Conservation (phyloP, 1,140 invertebrate species). For the Coptotermes formosanus region DNA sequence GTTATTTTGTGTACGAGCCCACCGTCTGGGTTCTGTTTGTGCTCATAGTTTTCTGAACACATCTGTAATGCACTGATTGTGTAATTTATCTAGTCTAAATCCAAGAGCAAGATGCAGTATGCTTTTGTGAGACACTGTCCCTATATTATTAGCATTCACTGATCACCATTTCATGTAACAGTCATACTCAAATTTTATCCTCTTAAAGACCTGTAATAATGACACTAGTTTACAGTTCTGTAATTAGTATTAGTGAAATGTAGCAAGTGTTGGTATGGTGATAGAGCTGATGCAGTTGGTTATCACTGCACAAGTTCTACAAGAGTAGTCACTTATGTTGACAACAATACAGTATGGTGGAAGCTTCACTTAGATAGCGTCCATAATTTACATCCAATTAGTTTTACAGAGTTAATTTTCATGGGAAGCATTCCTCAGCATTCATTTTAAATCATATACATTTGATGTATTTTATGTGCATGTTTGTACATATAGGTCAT, state of each 20-base stretch:
- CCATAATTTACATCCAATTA: not conserved
- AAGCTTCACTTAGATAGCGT: not conserved
- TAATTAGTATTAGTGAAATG: not conserved
- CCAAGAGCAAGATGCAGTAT: not conserved
- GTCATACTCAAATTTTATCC: not conserved
- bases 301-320: not conserved
- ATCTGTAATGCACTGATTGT: not conserved
- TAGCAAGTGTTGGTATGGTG: not conserved
- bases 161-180: not conserved
- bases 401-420: not conserved
- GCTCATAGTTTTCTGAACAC: not conserved
- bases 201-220: not conserved
- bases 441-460: conserved; percentile 6
- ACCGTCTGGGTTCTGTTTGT: not conserved
- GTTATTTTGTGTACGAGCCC: not conserved
- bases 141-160: not conserved
- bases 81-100: not conserved
- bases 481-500: not conserved
- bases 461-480: not conserved
- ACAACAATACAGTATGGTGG: not conserved
- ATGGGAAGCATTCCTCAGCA: not conserved
- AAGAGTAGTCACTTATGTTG: not conserved
- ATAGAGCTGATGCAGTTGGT: not conserved
- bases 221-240: not conserved
- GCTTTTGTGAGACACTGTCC: not conserved